phyloP scores from a whole-genome alignment of 2,113 vertebrate genomes.

The Benitochromis conjunctus region DNA sequence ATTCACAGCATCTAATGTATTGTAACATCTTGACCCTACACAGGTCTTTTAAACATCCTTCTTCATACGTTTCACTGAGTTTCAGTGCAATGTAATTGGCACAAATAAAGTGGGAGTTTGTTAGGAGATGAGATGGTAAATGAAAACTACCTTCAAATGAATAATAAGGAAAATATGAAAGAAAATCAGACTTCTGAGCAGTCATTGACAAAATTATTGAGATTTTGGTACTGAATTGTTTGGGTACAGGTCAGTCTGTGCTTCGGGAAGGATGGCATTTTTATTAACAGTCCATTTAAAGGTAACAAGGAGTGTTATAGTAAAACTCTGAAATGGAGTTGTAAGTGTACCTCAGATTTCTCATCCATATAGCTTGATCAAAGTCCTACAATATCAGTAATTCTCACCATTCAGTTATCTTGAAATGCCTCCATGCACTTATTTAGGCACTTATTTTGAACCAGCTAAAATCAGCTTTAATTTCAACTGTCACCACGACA shows the following conservation, averaged over 20 bases:
- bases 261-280: background rate
- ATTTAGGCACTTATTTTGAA: background rate
- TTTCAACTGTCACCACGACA: background rate
- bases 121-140: background rate
- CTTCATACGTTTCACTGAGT: background rate
- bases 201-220: background rate
- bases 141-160: background rate
- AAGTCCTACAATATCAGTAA: background rate
- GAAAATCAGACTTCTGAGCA: background rate
- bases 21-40: background rate
- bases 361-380: conserved; percentile 1
- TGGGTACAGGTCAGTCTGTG: background rate
- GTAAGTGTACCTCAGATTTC: conserved; percentile 40
- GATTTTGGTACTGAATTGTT: background rate
- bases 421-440: background rate
- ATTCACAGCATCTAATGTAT: background rate
- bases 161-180: background rate
- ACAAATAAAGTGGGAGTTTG: background rate
- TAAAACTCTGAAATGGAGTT: conserved; percentile 8
- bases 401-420: background rate
- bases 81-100: background rate
- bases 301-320: background rate
- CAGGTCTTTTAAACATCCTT: background rate
- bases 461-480: background rate
- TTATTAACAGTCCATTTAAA: background rate